phyloP scores from a whole-genome alignment of 2,113 vertebrate genomes.

The Ptyas mucosa region DNA sequence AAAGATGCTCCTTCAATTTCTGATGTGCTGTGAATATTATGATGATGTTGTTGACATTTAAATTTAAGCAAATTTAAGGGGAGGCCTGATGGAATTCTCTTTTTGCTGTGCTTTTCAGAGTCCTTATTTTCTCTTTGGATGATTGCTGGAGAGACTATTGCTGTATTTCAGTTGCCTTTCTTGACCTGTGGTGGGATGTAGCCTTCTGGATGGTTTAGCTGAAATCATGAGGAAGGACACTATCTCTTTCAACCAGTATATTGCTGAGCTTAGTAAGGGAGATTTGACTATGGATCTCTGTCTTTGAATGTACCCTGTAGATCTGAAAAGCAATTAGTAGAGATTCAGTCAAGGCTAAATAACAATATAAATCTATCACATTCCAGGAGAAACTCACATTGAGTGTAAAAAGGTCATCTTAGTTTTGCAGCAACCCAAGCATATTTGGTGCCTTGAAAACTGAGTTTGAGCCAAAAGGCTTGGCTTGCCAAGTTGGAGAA shows the following conservation, averaged over 20 bases:
- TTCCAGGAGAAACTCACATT: constrained; percentile 63
- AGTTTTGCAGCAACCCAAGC: constrained; percentile 52
- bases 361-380: constrained; percentile 57
- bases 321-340: constrained; percentile 58
- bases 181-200: constrained; percentile 48
- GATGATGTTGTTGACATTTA: constrained; percentile 39
- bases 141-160: neutral
- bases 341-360: constrained; percentile 58
- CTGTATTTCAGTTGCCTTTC: constrained; percentile 19
- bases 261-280: constrained; percentile 49
- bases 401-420: constrained; percentile 55
- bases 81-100: constrained; percentile 24
- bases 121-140: neutral
- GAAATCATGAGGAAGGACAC: constrained; percentile 37
- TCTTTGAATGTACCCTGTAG: constrained; percentile 46
- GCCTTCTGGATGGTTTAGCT: constrained; percentile 39
- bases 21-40: constrained; percentile 17
- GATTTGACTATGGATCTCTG: constrained; percentile 34
- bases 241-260: constrained; percentile 41
- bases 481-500: neutral
- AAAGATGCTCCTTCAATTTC: constrained; percentile 10
- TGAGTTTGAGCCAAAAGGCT: constrained; percentile 37
- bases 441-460: constrained; percentile 54
- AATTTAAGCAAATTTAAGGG: constrained; percentile 30
- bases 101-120: constrained; percentile 22